These are phyloP conservation scores for Platichthys flesus DNA, from an alignment of 2,113 vertebrate genomes.

Conservation along the genomic window DNA sequence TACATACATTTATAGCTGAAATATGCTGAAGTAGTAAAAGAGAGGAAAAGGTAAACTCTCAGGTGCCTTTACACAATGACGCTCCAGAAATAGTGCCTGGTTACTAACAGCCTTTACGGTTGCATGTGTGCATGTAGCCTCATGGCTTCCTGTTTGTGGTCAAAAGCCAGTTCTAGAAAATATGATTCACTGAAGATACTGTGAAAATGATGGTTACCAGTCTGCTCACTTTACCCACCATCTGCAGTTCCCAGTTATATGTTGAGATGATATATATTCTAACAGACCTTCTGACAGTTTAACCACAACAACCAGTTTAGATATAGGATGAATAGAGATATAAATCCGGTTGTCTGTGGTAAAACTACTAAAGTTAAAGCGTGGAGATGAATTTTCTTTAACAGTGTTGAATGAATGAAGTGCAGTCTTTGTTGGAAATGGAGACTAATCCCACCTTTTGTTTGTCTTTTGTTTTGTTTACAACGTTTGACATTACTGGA, in stretches of 20 bases:
- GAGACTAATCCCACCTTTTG: neutral
- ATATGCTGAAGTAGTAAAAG: no score
- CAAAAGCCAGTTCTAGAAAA: conserved; percentile 72
- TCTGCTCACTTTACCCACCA: neutral
- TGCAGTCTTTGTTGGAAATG: neutral
- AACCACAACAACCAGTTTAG: neutral
- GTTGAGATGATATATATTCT: neutral
- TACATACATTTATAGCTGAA: no score
- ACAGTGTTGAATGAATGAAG: neutral
- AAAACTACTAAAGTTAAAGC: neutral
- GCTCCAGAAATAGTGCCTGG: conserved; percentile 33
- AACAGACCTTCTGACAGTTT: neutral
- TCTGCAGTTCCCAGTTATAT: neutral
- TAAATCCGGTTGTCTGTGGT: neutral
- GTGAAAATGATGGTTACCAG: conserved; percentile 24
- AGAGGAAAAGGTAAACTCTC: conserved; percentile 5
- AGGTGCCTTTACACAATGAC: conserved; percentile 7
- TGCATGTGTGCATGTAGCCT: conserved; percentile 61
- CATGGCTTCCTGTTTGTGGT: conserved; percentile 78
- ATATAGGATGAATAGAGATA: neutral
- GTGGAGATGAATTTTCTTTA: neutral
- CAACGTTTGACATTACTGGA: conserved; percentile 69
- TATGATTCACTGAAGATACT: conserved; percentile 32
- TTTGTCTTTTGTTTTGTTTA: neutral
- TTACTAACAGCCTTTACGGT: conserved; percentile 33